Evolutionary conservation across 2,113 vertebrate species (phyloP), one percentile per base, ranked within the genome.

Genomic region (Paracanthobrama guichenoti): DNA sequence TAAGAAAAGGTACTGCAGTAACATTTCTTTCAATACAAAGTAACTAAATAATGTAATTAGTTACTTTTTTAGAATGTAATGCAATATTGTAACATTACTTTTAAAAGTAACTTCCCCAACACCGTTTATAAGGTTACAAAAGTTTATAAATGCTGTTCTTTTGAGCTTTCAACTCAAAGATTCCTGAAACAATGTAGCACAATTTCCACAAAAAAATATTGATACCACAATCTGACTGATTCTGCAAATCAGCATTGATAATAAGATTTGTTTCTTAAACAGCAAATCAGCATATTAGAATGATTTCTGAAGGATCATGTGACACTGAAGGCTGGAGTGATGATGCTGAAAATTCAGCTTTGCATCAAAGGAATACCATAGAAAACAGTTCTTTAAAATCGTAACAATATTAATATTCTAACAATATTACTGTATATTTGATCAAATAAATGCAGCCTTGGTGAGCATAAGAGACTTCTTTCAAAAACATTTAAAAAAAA

Each of bases 361-460:
- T 24, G 59, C 16, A n/a, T 9, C 57, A 39, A 18, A 39, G 64
- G 3, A 69, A 69, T 69, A 39, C 35, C 16, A 35, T 67, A 35
- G 14, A 66, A 66, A 35, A 18, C 3, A 35, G 16, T 0, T 67
- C 8, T 67, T 67, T 67, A 35, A 20, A 39, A 11, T 35, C 18
- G 14, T 66, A 31, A n/a, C n/a, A n/a, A 31, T 18, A 18, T 31
- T 66, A 53, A 8, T 14, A 28, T 55, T 2, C 2, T 57, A 57
- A 57, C 8, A 57, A 9, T n/a, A n/a, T 59, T 71, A 42, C 10
- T 71, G 35, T 42, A n/a, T 71, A 42, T 71, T 14, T 12, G 22
- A n/a, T 44, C 69, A 72, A 71, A 71, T 42, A 71, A 44, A 71
- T 71, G 10, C 64, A 66, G 64, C 64, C 64, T 67, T 10, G 28